Percentiles rank a stretch among this genome's conserved stretches.
These are phyloP conservation scores for Xestia xanthographa DNA, from an alignment of 2,888 invertebrate species.

Conservation along the genomic window DNA sequence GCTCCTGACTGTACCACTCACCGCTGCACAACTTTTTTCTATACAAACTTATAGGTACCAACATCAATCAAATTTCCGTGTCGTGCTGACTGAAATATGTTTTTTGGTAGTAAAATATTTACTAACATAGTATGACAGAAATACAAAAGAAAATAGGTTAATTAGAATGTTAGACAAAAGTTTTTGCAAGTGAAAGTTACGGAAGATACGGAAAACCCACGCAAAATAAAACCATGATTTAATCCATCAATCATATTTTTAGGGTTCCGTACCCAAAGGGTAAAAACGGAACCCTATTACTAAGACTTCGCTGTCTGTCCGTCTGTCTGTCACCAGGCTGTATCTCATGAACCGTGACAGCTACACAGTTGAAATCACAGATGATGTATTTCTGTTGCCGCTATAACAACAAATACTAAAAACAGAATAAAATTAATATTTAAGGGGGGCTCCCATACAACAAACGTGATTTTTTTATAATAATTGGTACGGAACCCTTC, in stretches of 20 bases:
- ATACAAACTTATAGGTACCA: slow-evolving; percentile 12
- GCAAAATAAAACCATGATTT: not conserved
- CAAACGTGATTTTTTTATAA: no score
- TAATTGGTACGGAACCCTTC: no score
- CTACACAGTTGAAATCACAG: no score
- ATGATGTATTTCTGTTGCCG: no score
- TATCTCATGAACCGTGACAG: no score
- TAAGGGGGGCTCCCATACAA: no score
- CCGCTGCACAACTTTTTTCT: slow-evolving; percentile 48
- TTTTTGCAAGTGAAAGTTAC: not conserved
- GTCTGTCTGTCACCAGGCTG: no score
- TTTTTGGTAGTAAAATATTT: not conserved
- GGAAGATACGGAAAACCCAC: not conserved
- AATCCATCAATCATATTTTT: slow-evolving; percentile 3
- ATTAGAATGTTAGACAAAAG: not conserved
- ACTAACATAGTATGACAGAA: not conserved
- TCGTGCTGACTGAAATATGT: not conserved
- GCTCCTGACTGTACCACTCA: slow-evolving; percentile 18
- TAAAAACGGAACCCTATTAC: no score
- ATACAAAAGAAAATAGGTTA: not conserved
- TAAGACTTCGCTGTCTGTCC: no score
- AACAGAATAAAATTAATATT: no score
- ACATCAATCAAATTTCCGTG: slow-evolving; percentile 48
- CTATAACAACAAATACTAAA: no score
- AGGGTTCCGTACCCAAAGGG: no score